A percentile compares a stretch with the other conserved stretches of the same genome.
Evolutionary conservation across 2,113 vertebrate species (phyloP).

Genomic region (Daubentonia madagascariensis): DNA sequence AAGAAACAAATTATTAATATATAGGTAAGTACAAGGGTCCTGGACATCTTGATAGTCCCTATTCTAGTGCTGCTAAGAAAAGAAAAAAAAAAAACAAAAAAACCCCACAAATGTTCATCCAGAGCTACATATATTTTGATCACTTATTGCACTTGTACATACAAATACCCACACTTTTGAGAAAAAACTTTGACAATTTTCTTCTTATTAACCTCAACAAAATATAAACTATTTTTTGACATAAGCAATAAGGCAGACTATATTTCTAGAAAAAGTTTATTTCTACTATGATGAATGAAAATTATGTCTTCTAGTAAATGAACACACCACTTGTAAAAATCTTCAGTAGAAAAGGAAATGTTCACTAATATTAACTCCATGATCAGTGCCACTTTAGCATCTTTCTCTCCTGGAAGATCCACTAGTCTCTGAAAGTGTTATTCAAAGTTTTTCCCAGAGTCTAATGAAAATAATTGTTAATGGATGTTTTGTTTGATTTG

Average conservation of each 20-base stretch:
- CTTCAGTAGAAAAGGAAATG: background rate
- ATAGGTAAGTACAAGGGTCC: background rate
- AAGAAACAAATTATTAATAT: background rate
- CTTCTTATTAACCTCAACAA: background rate
- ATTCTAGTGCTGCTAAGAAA: background rate
- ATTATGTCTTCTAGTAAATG: background rate
- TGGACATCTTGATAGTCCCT: background rate
- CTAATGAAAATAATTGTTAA: conserved; percentile 59
- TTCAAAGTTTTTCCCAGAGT: background rate
- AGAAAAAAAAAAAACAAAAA: too few species aligned
- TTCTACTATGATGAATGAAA: background rate
- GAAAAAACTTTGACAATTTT: background rate
- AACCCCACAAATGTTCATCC: background rate
- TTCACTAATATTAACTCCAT: background rate
- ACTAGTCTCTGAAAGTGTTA: background rate
- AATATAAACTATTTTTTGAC: background rate
- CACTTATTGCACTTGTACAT: background rate
- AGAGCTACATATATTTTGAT: background rate
- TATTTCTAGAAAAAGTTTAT: background rate
- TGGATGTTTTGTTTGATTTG: conserved; percentile 35
- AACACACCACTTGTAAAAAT: background rate
- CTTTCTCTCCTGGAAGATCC: background rate
- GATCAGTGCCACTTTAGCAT: background rate
- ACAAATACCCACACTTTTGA: background rate
- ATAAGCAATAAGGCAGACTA: background rate